Percentiles rank a stretch among this genome's conserved stretches.
phyloP scores from a whole-genome alignment of 2,113 vertebrate species.

The Urocynchramus pylzowi region DNA sequence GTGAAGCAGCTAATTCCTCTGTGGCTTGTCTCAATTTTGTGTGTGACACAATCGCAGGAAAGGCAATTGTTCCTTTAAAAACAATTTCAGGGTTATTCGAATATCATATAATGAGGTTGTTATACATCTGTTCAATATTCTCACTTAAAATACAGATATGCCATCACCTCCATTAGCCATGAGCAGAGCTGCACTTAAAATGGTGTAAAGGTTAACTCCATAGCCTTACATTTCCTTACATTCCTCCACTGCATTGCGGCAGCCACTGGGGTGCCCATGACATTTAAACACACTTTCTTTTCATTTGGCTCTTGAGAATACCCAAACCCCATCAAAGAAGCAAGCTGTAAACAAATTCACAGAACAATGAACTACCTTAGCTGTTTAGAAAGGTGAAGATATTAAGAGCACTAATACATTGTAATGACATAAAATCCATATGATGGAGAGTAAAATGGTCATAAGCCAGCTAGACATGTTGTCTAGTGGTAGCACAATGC shows the following conservation, averaged over 20 bases:
- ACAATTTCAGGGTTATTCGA: background rate
- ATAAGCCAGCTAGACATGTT: background rate
- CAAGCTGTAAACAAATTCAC: background rate
- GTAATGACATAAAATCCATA: slow-evolving; percentile 10
- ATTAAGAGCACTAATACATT: background rate
- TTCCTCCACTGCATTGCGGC: background rate
- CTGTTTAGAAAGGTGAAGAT: background rate
- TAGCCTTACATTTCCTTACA: background rate
- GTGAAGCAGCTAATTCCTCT: background rate
- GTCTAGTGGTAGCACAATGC: background rate
- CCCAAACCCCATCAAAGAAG: background rate
- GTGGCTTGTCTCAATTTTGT: background rate
- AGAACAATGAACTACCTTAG: background rate
- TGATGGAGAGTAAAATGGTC: background rate
- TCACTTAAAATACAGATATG: background rate
- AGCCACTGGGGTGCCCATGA: background rate
- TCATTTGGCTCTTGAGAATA: background rate
- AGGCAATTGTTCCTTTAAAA: background rate
- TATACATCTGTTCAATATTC: background rate
- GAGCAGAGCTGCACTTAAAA: background rate
- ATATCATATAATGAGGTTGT: background rate
- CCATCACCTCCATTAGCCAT: background rate
- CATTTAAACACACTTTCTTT: background rate
- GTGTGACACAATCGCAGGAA: background rate
- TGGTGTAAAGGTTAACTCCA: background rate